Conservation (phyloP, 1,140 invertebrate species). For the Arctopsyche grandis region DNA sequence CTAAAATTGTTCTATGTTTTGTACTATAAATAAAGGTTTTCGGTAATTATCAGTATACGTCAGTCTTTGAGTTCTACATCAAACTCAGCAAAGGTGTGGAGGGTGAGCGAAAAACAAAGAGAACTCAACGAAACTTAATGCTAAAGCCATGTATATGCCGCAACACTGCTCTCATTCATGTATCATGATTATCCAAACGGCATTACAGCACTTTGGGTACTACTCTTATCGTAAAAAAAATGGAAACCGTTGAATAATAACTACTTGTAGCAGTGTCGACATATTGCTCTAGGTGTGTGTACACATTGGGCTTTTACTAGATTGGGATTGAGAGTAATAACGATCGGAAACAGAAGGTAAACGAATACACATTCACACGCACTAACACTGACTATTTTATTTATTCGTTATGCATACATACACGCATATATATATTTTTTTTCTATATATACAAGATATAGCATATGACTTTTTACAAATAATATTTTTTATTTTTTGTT, state of each 20-base stretch:
- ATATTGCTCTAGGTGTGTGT: too few species aligned
- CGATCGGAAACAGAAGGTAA: conserved; percentile 38
- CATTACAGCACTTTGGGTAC: too few species aligned
- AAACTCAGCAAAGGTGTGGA: conserved; percentile 3
- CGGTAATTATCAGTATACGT: conserved; percentile 4
- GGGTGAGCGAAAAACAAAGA: neutral
- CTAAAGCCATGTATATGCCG: neutral
- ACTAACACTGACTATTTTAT: conserved; percentile 49
- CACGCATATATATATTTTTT: neutral
- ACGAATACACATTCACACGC: conserved; percentile 50
- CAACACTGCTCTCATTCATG: too few species aligned
- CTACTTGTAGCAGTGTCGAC: too few species aligned
- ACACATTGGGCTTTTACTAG: too few species aligned
- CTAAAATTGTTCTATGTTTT: conserved; percentile 11
- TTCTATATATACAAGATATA: conserved; percentile 15
- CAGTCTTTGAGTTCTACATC: conserved; percentile 15
- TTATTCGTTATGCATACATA: conserved; percentile 1
- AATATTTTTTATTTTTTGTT: neutral
- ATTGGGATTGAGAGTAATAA: neutral
- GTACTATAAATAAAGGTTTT: conserved; percentile 20
- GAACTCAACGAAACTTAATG: neutral
- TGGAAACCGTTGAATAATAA: too few species aligned
- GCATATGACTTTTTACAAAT: neutral
- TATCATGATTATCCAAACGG: too few species aligned
- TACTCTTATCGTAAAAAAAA: too few species aligned